Evolutionary conservation across 2,113 vertebrate genomes (phyloP).

Genomic region (Brienomyrus brachyistius): DNA sequence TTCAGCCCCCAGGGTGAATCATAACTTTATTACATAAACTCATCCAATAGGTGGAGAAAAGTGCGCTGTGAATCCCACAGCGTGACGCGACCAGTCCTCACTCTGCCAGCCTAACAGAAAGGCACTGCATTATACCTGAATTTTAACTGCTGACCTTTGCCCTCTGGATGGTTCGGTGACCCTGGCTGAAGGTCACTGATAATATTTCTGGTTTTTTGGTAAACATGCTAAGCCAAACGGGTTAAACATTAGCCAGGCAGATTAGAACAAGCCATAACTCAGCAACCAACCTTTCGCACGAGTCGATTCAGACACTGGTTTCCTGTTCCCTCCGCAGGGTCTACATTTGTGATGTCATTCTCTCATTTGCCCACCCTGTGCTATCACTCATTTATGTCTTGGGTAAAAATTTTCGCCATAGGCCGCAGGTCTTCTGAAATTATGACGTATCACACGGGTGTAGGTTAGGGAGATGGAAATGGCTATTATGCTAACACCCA

Average conservation of each 20-base stretch:
- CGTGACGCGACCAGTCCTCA: neutral
- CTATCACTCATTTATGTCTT: neutral
- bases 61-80: neutral
- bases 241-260: constrained; percentile 31
- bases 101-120: neutral
- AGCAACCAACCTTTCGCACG: neutral
- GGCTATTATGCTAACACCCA: neutral
- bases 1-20: neutral
- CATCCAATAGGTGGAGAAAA: neutral
- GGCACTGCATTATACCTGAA: neutral
- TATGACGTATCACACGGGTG: neutral
- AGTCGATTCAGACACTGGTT: neutral
- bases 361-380: neutral
- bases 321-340: neutral
- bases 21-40: constrained; percentile 6
- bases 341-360: neutral
- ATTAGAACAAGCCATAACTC: constrained; percentile 18
- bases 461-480: neutral
- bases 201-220: constrained; percentile 24
- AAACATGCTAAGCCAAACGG: constrained; percentile 6
- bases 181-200: constrained; percentile 30
- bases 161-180: constrained; percentile 29
- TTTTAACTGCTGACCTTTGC: constrained; percentile 34
- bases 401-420: neutral
- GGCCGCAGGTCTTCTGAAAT: neutral